Evolutionary conservation across 1,140 invertebrate genomes (phyloP).

Genomic region (Eupristina koningsbergeri): DNA sequence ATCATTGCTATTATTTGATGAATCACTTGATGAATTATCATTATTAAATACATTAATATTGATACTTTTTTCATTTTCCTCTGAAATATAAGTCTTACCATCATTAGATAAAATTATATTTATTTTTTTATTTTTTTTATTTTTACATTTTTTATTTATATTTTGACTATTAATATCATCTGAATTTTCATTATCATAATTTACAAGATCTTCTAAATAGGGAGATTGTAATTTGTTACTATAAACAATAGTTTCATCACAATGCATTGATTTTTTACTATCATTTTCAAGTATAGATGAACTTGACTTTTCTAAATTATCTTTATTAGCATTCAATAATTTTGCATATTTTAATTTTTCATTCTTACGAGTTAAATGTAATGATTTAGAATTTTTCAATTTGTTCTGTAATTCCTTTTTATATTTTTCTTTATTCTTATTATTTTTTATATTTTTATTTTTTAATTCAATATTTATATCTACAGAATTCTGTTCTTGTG

Average conservation of each 20-base stretch:
- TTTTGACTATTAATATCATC: background rate
- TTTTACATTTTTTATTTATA: background rate
- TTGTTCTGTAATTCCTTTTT: background rate
- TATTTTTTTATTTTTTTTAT: background rate
- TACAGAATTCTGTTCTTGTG: background rate
- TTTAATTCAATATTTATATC: background rate
- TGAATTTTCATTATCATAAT: background rate
- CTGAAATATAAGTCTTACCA: no score
- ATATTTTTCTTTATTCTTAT: background rate
- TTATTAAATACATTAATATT: no score
- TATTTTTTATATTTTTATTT: background rate
- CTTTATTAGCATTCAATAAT: background rate
- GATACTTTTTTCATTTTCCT: no score
- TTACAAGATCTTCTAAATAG: no score
- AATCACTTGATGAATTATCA: no score
- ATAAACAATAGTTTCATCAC: no score
- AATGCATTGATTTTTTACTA: background rate
- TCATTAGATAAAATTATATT: background rate
- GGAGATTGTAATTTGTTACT: no score
- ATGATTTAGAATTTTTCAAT: slow-evolving; percentile 2
- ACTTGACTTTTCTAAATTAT: background rate
- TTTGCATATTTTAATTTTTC: background rate
- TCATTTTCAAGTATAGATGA: background rate
- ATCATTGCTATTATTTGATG: background rate
- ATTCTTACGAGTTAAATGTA: background rate